A percentile compares a stretch with the other conserved stretches of the same genome.
Conservation (phyloP, 2,888 invertebrate genomes). For the Catocala nupta region DNA sequence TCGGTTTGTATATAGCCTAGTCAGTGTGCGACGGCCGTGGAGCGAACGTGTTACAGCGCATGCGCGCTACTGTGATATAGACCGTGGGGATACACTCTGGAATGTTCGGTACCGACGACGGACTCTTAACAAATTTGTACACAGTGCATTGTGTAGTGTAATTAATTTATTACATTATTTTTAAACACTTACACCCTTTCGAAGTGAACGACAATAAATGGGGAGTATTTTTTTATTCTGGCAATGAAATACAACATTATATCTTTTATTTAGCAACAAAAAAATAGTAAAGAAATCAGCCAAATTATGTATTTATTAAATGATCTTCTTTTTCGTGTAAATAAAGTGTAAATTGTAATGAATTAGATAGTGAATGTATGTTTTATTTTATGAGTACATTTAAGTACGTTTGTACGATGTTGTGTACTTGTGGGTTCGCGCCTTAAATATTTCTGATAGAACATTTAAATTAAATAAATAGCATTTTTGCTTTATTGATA, state of each 20-base stretch:
- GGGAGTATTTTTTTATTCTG: conserved; percentile 48
- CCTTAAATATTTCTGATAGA: conserved; percentile 24
- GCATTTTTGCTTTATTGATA: neutral
- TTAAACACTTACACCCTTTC: conserved; percentile 47
- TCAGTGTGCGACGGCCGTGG: conserved; percentile 65
- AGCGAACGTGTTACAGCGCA: conserved; percentile 52
- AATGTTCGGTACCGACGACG: conserved; percentile 39
- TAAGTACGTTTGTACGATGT: conserved; percentile 51
- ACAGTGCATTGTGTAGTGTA: conserved; percentile 57
- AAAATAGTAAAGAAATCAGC: conserved; percentile 60
- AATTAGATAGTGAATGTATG: conserved; percentile 81
- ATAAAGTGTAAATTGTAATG: conserved; percentile 81
- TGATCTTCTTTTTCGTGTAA: conserved; percentile 73
- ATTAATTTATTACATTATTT: conserved; percentile 65
- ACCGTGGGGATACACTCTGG: conserved; percentile 39
- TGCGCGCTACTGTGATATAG: conserved; percentile 77
- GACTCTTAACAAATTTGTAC: conserved; percentile 67
- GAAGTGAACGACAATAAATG: conserved; percentile 77
- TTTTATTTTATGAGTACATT: conserved; percentile 61
- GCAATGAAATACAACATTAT: conserved; percentile 49
- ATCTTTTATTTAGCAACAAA: conserved; percentile 48
- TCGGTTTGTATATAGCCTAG: conserved; percentile 70
- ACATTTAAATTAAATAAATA: neutral
- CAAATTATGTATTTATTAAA: conserved; percentile 82
- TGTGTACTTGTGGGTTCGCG: conserved; percentile 50